These are phyloP conservation scores for Naja naja DNA, from an alignment of 2,113 vertebrate genomes.

Conservation along the genomic window DNA sequence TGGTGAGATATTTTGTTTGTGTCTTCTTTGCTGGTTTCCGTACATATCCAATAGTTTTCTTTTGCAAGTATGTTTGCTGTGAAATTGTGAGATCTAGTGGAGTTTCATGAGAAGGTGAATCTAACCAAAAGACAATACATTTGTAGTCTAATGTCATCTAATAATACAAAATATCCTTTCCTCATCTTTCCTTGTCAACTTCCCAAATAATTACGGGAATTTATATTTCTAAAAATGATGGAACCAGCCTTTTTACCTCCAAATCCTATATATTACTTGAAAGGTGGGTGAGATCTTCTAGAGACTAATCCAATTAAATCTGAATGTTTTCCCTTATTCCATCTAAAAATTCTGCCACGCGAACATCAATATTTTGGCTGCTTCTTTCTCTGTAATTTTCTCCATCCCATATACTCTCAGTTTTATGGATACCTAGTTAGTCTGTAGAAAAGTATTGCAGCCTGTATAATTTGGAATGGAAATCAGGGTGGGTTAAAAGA, in stretches of 20 bases:
- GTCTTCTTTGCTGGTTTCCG: constrained; percentile 40
- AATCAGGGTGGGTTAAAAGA: neutral
- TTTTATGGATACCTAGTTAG: neutral
- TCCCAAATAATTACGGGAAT: neutral
- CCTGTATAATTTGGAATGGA: neutral
- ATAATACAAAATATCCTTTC: neutral
- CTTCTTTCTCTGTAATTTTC: neutral
- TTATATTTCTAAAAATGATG: neutral
- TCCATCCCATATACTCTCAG: neutral
- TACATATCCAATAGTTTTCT: constrained; percentile 8
- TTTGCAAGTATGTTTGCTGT: neutral
- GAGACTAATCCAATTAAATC: neutral
- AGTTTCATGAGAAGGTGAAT: accelerated
- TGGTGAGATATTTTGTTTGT: constrained; percentile 41
- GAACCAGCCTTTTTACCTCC: neutral
- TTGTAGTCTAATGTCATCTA: neutral
- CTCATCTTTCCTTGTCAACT: neutral
- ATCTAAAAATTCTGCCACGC: neutral
- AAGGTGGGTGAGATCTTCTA: neutral
- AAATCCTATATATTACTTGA: neutral
- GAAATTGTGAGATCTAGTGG: neutral
- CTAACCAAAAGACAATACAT: neutral
- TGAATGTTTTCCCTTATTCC: neutral
- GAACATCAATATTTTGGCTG: neutral
- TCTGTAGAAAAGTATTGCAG: neutral